A percentile compares a stretch with the other conserved stretches of the same genome.
Evolutionary conservation across 2,797 vertebrate species (phyloP).

Genomic region (Eupleurogrammus muticus): DNA sequence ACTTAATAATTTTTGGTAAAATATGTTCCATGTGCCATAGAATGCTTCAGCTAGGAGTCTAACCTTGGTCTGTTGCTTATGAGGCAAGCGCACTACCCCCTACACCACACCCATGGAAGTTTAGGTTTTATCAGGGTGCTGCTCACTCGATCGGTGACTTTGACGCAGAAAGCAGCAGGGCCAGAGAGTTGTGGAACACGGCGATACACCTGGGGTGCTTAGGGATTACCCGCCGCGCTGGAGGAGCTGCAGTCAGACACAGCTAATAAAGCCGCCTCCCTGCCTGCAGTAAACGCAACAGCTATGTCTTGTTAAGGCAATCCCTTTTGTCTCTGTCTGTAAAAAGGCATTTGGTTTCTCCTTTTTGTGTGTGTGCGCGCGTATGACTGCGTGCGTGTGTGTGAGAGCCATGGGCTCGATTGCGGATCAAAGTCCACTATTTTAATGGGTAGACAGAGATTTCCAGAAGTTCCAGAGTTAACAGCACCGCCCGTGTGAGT

Average conservation of each 20-base stretch:
- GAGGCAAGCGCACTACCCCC: no score
- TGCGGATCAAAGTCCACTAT: slow-evolving; percentile 65
- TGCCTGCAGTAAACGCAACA: slow-evolving; percentile 54
- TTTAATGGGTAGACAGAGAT: slow-evolving; percentile 73
- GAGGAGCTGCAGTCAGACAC: slow-evolving; percentile 39
- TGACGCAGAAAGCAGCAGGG: slow-evolving; percentile 40
- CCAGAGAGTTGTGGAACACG: slow-evolving; percentile 31
- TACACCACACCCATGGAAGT: no score
- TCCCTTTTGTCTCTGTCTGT: slow-evolving; percentile 59
- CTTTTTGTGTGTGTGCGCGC: slow-evolving; percentile 27
- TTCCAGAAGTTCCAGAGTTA: slow-evolving; percentile 49
- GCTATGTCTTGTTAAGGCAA: slow-evolving; percentile 70
- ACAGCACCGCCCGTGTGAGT: slow-evolving; percentile 38
- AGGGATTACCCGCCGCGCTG: slow-evolving; percentile 64
- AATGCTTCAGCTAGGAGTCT: no score
- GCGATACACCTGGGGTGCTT: slow-evolving; percentile 50
- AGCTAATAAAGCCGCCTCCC: slow-evolving; percentile 55
- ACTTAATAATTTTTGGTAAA: no score
- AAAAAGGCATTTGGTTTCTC: slow-evolving; percentile 61
- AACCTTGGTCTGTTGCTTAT: no score
- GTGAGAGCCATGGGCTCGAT: slow-evolving; percentile 49
- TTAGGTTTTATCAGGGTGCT: no score
- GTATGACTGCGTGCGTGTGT: no score
- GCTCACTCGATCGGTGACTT: slow-evolving; percentile 38
- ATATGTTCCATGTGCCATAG: no score